These are phyloP conservation scores for Labrus mixtus DNA, from an alignment of 2,113 vertebrate species.

Conservation along the genomic window DNA sequence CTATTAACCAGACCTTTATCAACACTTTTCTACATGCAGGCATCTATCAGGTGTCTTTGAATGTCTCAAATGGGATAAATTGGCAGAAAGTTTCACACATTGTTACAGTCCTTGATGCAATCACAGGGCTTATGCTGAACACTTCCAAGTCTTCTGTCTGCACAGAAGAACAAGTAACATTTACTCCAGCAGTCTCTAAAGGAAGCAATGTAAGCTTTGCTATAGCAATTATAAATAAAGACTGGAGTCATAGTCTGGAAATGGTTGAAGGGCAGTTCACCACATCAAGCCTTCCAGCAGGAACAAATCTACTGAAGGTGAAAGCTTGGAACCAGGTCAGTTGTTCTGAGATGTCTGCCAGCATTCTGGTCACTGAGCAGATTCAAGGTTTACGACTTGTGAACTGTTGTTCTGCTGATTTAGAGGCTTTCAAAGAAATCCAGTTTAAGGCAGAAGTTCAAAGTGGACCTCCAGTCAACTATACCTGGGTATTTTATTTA, in stretches of 20 bases:
- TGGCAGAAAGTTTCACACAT: conserved; percentile 73
- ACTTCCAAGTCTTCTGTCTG: conserved; percentile 67
- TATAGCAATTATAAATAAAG: conserved; percentile 67
- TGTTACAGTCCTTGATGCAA: conserved; percentile 73
- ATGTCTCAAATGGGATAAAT: conserved; percentile 82
- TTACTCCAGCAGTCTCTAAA: conserved; percentile 64
- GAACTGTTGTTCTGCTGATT: conserved; percentile 60
- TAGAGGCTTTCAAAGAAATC: conserved; percentile 71
- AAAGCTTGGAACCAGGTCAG: conserved; percentile 80
- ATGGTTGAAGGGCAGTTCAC: conserved; percentile 44
- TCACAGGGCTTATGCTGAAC: conserved; percentile 73
- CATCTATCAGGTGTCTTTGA: conserved; percentile 75
- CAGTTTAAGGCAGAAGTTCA: conserved; percentile 68
- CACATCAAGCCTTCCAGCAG: conserved; percentile 69
- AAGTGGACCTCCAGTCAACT: conserved; percentile 57
- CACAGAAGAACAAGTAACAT: conserved; percentile 59
- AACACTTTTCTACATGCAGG: conserved; percentile 69
- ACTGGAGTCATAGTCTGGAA: conserved; percentile 34
- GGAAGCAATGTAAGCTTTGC: conserved; percentile 78
- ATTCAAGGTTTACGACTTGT: conserved; percentile 76
- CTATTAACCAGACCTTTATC: conserved; percentile 49
- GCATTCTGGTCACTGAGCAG: conserved; percentile 70
- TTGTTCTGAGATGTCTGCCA: conserved; percentile 37
- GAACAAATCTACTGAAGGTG: conserved; percentile 68
- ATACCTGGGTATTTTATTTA: conserved; percentile 80